These are phyloP conservation scores for Leucozona laternaria DNA, from an alignment of 2,888 invertebrate species.

Conservation along the genomic window DNA sequence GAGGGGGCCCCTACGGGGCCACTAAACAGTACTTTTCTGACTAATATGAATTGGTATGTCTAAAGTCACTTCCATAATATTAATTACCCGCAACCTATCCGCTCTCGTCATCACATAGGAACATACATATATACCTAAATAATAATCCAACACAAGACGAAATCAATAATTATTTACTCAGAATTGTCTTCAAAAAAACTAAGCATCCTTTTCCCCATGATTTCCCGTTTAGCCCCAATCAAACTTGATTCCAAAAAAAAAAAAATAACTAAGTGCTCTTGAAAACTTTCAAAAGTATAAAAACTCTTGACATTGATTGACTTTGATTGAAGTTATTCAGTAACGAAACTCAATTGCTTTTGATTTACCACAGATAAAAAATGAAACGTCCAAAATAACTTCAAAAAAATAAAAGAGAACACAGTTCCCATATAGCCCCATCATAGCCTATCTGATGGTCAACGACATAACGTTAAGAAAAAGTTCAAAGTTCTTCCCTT, in stretches of 20 bases:
- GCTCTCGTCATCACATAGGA: too few relatives aligned
- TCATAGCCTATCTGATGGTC: neutral
- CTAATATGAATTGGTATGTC: too few relatives aligned
- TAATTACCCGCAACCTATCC: too few relatives aligned
- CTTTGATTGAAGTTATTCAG: slow-evolving; percentile 28
- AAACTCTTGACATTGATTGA: slow-evolving; percentile 21
- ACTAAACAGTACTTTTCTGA: too few relatives aligned
- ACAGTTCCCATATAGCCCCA: too few relatives aligned
- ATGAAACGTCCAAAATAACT: slow-evolving; percentile 6
- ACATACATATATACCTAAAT: too few relatives aligned
- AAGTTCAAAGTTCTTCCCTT: slow-evolving; percentile 42
- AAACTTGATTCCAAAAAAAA: neutral
- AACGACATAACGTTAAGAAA: slow-evolving; percentile 10
- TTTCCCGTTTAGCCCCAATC: neutral
- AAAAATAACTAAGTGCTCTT: neutral
- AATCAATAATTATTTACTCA: neutral
- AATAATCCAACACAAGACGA: neutral
- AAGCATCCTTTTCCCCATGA: neutral
- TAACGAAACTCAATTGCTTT: slow-evolving; percentile 8
- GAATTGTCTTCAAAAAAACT: neutral
- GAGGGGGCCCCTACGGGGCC: too few relatives aligned
- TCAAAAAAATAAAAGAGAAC: neutral
- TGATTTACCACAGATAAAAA: slow-evolving; percentile 26
- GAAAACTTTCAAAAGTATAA: neutral
- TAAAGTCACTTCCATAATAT: too few relatives aligned